Evolutionary conservation across 2,113 vertebrate genomes (phyloP).

Genomic region (Neotragus moschatus): DNA sequence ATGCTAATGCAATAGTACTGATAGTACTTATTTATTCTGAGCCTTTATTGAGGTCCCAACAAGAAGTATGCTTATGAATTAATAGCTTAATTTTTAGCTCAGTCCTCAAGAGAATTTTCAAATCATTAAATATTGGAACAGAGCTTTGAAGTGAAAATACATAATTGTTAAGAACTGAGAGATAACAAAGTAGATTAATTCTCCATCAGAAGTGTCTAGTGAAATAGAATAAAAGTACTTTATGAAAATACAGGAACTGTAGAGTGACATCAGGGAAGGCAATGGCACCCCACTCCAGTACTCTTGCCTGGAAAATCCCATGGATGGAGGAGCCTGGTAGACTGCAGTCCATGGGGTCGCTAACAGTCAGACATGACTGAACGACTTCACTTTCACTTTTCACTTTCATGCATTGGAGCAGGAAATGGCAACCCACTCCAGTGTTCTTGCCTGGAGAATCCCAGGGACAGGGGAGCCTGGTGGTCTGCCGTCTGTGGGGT

Average conservation of each 20-base stretch:
- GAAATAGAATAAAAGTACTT: background rate
- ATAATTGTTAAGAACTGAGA: background rate
- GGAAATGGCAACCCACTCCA: too few relatives aligned
- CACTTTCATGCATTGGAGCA: too few relatives aligned
- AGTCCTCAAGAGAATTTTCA: conserved; percentile 1
- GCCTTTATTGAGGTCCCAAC: background rate
- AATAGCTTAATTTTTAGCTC: background rate
- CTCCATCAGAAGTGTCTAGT: background rate
- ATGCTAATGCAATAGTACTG: background rate
- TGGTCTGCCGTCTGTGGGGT: too few relatives aligned
- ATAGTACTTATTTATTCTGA: background rate
- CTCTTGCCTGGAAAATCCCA: too few relatives aligned
- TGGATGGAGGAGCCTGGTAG: too few relatives aligned
- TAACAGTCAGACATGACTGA: too few relatives aligned
- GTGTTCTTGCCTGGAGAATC: too few relatives aligned
- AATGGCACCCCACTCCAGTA: too few relatives aligned
- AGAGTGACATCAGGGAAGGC: background rate
- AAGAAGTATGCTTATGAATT: background rate
- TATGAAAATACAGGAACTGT: background rate
- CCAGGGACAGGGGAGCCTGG: too few relatives aligned
- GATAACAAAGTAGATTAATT: background rate
- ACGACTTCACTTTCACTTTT: too few relatives aligned
- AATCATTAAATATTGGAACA: background rate
- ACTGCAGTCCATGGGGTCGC: too few relatives aligned
- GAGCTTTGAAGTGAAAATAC: background rate